Conservation (phyloP, 2,113 vertebrate species). For the Smithornis capensis region DNA sequence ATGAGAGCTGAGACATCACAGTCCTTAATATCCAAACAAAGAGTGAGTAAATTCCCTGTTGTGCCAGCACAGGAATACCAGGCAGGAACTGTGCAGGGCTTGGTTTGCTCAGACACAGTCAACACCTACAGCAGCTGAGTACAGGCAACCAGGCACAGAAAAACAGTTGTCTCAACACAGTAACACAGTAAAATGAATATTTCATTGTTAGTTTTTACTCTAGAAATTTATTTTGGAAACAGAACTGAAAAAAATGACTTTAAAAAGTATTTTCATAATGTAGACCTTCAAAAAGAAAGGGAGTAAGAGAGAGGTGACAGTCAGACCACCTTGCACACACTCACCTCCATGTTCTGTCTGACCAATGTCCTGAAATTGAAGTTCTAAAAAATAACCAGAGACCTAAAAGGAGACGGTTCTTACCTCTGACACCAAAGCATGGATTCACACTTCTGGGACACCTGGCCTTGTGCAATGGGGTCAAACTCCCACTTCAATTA, state of each 20-base stretch:
- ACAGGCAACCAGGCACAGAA: background rate
- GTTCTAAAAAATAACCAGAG: background rate
- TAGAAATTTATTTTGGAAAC: background rate
- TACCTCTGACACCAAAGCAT: background rate
- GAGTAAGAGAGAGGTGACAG: background rate
- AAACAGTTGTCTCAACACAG: background rate
- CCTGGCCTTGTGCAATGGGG: fast-evolving
- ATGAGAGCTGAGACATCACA: background rate
- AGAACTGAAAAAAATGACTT: background rate
- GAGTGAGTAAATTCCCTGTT: background rate
- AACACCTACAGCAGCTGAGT: background rate
- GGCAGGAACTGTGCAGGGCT: background rate
- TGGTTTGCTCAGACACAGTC: background rate
- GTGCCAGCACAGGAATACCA: background rate
- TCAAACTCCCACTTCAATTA: background rate
- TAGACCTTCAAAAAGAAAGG: background rate
- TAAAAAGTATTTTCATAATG: background rate
- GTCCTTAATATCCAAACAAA: background rate
- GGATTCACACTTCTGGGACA: background rate
- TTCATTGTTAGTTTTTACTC: background rate
- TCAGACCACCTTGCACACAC: background rate
- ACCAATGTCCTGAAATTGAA: background rate
- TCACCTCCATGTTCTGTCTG: background rate
- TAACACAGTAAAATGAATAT: background rate
- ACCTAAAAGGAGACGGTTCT: background rate